A percentile compares a stretch with the other conserved stretches of the same genome.
Evolutionary conservation across 2,797 vertebrate genomes (phyloP).

Genomic region (Galagoides demidoff): DNA sequence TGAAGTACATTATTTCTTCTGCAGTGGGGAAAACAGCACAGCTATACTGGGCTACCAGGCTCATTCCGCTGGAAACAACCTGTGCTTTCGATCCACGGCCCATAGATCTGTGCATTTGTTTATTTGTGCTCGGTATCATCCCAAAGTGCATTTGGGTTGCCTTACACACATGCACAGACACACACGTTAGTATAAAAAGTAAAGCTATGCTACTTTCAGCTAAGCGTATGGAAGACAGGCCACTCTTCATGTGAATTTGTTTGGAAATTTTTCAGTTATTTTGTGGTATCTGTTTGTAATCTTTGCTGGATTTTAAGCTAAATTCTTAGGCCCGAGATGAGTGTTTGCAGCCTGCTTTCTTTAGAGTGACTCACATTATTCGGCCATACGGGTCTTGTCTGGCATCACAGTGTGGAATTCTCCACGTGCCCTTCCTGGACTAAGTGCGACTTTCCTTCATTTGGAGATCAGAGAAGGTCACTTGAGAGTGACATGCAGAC

Average conservation of each 20-base stretch:
- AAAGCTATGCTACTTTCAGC: not conserved
- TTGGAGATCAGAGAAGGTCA: not conserved
- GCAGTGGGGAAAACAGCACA: fast-evolving
- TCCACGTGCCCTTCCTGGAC: fast-evolving
- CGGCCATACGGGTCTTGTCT: not conserved
- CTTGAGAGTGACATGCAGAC: not conserved
- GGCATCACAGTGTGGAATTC: not conserved
- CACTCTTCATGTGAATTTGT: not conserved
- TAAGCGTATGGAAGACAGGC: fast-evolving
- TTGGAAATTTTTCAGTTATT: not conserved
- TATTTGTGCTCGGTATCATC: not conserved
- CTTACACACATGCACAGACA: fast-evolving
- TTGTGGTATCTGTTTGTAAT: not conserved
- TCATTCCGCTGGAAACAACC: not conserved
- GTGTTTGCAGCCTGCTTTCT: not conserved
- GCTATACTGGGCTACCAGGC: fast-evolving
- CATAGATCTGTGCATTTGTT: not conserved
- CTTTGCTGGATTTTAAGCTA: not conserved
- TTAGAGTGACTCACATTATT: not conserved
- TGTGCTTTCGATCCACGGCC: not conserved
- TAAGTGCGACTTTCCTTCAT: not conserved
- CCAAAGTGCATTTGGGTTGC: not conserved
- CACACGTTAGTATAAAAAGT: not conserved
- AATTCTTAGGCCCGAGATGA: no score
- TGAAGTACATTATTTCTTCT: not conserved